Evolutionary conservation across 2,888 invertebrate genomes (phyloP).

Genomic region (Leptopilina drosophilae): DNA sequence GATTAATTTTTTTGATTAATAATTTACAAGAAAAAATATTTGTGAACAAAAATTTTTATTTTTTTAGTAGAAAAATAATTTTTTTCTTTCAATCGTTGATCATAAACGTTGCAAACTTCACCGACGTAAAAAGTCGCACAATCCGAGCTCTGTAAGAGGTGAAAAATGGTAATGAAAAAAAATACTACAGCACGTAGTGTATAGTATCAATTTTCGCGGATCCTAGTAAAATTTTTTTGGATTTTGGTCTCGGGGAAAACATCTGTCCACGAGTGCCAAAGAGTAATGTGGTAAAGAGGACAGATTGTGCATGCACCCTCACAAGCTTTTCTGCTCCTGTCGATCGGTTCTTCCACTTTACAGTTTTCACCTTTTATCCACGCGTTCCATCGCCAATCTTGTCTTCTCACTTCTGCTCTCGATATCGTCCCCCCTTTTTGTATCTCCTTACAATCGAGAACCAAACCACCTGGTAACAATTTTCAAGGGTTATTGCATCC

Average conservation of each 20-base stretch:
- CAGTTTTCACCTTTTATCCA: slow-evolving; percentile 35
- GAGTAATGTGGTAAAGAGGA: slow-evolving; percentile 43
- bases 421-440: slow-evolving; percentile 8
- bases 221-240: background rate
- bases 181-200: too few species aligned
- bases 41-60: too few species aligned
- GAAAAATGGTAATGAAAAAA: too few species aligned
- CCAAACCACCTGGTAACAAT: slow-evolving; percentile 29
- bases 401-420: slow-evolving; percentile 36
- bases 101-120: too few species aligned
- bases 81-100: too few species aligned
- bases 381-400: background rate
- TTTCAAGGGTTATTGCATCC: slow-evolving; percentile 29
- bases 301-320: slow-evolving; percentile 37
- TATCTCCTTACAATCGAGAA: slow-evolving; percentile 20
- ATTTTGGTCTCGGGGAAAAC: slow-evolving; percentile 28
- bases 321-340: slow-evolving; percentile 26
- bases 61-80: too few species aligned
- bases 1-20: too few species aligned
- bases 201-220: too few species aligned
- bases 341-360: slow-evolving; percentile 43
- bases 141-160: too few species aligned
- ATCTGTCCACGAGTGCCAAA: slow-evolving; percentile 45
- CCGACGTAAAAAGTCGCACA: too few species aligned
- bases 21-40: too few species aligned